These are phyloP conservation scores for Mycetomoellerius zeteki DNA, from an alignment of 1,140 invertebrate species.

Conservation along the genomic window DNA sequence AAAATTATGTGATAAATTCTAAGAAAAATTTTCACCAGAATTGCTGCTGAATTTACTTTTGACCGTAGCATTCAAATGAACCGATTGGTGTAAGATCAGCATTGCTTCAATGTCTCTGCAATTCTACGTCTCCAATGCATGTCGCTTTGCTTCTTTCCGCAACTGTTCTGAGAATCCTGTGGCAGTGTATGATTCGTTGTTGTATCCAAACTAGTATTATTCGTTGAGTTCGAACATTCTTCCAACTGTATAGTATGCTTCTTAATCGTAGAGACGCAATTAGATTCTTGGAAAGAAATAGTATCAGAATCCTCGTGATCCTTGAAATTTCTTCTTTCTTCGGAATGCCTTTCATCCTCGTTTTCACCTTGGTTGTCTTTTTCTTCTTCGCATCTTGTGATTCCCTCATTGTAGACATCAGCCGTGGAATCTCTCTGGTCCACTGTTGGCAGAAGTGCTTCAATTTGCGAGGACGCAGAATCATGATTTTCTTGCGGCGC, in stretches of 20 bases:
- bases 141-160: constrained; percentile 44
- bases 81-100: neutral
- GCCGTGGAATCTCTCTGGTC: neutral
- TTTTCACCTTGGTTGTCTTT: neutral
- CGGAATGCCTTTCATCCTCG: neutral
- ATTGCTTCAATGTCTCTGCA: constrained; percentile 72
- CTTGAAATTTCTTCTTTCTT: neutral
- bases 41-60: neutral
- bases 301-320: neutral
- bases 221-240: neutral
- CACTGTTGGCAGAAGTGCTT: neutral
- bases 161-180: constrained; percentile 32
- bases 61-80: neutral
- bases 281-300: constrained; percentile 54
- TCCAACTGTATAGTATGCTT: constrained; percentile 43
- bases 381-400: neutral
- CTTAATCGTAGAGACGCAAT: constrained; percentile 77
- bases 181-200: constrained; percentile 20
- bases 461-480: neutral
- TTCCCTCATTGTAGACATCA: neutral
- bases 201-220: neutral
- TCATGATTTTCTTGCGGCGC: neutral
- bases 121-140: constrained; percentile 78
- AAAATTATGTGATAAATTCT: too few species aligned
- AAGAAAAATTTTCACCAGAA: too few species aligned